phyloP scores from a whole-genome alignment of 1,140 invertebrate genomes.

The Archivesica marissinica region DNA sequence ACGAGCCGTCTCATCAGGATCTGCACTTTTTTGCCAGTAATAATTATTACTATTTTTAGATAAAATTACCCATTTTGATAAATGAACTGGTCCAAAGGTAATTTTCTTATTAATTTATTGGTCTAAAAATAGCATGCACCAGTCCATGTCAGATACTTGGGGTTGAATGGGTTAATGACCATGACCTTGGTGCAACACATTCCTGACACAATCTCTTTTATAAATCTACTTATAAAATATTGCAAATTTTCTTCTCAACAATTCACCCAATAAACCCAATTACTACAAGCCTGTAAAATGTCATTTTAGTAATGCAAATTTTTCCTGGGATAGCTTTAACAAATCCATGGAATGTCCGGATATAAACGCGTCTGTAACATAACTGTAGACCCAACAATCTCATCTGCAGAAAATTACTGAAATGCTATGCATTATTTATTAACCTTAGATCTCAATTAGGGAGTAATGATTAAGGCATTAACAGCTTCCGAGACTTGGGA shows the following conservation, averaged over 20 bases:
- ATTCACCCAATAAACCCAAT: not conserved
- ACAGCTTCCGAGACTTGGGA: not conserved
- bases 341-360: not conserved
- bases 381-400: not conserved
- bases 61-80: too few relatives aligned
- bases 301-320: not conserved
- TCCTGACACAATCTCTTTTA: too few relatives aligned
- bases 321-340: not conserved
- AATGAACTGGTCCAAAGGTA: too few relatives aligned
- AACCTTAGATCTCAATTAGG: not conserved
- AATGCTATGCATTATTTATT: conserved; percentile 15
- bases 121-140: too few relatives aligned
- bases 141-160: too few relatives aligned
- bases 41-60: too few relatives aligned
- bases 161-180: too few relatives aligned
- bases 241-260: not conserved
- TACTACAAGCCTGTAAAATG: not conserved
- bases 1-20: too few relatives aligned
- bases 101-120: too few relatives aligned
- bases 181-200: too few relatives aligned
- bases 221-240: not conserved
- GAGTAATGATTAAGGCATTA: conserved; percentile 5
- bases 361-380: not conserved
- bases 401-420: not conserved
- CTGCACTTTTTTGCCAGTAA: too few relatives aligned